Evolutionary conservation across 2,113 vertebrate species (phyloP).

Genomic region (Pyxicephalus adspersus): DNA sequence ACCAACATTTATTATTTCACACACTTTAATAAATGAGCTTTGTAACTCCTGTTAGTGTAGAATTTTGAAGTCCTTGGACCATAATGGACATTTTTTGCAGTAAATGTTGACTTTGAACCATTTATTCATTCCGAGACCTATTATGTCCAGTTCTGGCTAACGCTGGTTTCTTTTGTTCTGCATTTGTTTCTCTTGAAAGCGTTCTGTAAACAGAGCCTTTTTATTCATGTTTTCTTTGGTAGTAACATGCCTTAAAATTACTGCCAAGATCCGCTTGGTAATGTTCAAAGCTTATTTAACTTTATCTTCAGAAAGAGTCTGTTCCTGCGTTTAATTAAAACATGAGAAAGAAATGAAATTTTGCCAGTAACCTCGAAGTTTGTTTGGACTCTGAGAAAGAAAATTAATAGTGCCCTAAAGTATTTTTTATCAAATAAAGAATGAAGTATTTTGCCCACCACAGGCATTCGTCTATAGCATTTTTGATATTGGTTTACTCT

Average conservation of each 20-base stretch:
- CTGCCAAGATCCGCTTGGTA: constrained; percentile 3
- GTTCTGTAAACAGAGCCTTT: not conserved
- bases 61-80: too few relatives aligned
- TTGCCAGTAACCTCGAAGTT: constrained; percentile 7
- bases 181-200: constrained; percentile 3
- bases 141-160: not conserved
- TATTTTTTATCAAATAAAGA: not conserved
- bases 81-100: too few relatives aligned
- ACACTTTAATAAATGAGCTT: too few relatives aligned
- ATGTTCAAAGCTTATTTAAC: constrained; percentile 19
- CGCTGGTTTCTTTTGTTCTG: not conserved
- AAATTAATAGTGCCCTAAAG: not conserved
- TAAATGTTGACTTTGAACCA: not conserved
- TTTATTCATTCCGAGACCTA: not conserved
- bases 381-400: constrained; percentile 20
- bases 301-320: constrained; percentile 20
- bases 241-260: not conserved
- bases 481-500: too few relatives aligned
- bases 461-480: too few relatives aligned
- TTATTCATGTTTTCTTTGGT: constrained; percentile 22
- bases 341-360: constrained; percentile 3
- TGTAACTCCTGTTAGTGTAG: too few relatives aligned
- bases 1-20: too few relatives aligned
- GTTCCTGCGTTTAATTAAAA: constrained; percentile 13
- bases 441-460: not conserved